These are phyloP conservation scores for Calameuta filiformis DNA, from an alignment of 2,888 invertebrate species.

Conservation along the genomic window DNA sequence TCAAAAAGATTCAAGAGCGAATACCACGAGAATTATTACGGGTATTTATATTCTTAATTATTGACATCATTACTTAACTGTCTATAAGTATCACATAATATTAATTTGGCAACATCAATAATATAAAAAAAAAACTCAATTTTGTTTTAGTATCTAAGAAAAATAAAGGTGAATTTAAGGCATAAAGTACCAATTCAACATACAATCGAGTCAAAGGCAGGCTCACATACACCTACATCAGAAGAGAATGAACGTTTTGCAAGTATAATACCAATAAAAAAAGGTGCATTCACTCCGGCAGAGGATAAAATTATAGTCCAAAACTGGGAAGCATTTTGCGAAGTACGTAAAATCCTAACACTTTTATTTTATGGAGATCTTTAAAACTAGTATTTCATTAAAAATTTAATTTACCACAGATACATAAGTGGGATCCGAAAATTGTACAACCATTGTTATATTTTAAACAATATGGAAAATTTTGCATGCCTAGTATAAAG, in stretches of 20 bases:
- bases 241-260: constrained; percentile 33
- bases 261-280: constrained; percentile 28
- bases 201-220: constrained; percentile 39
- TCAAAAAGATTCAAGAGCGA: background rate
- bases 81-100: too few species aligned
- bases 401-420: constrained; percentile 32
- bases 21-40: background rate
- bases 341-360: constrained; percentile 32
- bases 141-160: constrained; percentile 30
- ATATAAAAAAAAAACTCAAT: constrained; percentile 2
- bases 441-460: constrained; percentile 46
- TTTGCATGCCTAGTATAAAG: constrained; percentile 29
- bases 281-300: constrained; percentile 30
- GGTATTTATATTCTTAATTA: background rate
- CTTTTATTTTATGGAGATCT: constrained; percentile 11
- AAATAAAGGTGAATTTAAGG: constrained; percentile 28
- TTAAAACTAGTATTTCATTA: background rate
- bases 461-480: constrained; percentile 31
- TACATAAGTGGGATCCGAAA: constrained; percentile 45
- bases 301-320: constrained; percentile 42
- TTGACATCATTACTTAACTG: background rate
- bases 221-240: constrained; percentile 33
- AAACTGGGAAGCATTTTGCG: constrained; percentile 50
- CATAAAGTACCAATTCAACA: constrained; percentile 46
- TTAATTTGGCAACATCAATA: background rate